Base-by-base conservation (phyloP, 1,140 invertebrate genomes). In the Charaxes varanes region DNA sequence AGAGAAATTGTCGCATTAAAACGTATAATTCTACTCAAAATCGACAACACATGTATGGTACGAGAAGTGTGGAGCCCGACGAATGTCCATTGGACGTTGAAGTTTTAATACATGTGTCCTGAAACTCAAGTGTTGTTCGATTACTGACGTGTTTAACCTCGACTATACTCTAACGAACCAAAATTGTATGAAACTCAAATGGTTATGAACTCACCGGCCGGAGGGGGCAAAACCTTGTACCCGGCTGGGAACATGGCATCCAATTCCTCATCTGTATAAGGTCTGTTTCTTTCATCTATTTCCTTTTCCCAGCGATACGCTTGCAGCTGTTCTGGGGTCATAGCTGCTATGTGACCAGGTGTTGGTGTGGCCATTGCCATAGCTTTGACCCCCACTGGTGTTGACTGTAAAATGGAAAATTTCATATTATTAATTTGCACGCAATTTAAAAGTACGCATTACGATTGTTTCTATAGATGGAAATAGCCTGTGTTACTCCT, bases 281-380 rank as follows among this genome's bases (percentile, higher is more conserved):
- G 97, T 51, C 97, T 87, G 79, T 99, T 99, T 35, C 98, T 86
- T 69, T 99, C 97, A 67, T 99, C 98, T 40, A 99, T 98, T 86
- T 99, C 98, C 60, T 95, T 90, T 83, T 99, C 97, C 96, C 96
- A 99, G n/a, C 97, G 91, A 77, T 97, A 99, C 0, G 97, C 96
- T 76, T 99, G 97, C 44, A 99, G 83, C 80, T 99, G 97, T 83
- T 99, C 98, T 0, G 98, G 98, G 0, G 98, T 99, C 97, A 99
- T 99, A 1, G 95, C 93, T 49, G 97, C 92, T 27, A 98, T 85
- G 64, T 99, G 97, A 43, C 94, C 93, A 0, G 97, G 96, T 0
- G 97, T 97, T 0, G 98, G 98, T 0, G 98, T 99, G 0, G 95
- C 95, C 91, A 99, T 92, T 0, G 90, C 96, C 96, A 99, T 99